Evolutionary conservation across 2,888 invertebrate species (phyloP).

Genomic region (Germaria angustata): DNA sequence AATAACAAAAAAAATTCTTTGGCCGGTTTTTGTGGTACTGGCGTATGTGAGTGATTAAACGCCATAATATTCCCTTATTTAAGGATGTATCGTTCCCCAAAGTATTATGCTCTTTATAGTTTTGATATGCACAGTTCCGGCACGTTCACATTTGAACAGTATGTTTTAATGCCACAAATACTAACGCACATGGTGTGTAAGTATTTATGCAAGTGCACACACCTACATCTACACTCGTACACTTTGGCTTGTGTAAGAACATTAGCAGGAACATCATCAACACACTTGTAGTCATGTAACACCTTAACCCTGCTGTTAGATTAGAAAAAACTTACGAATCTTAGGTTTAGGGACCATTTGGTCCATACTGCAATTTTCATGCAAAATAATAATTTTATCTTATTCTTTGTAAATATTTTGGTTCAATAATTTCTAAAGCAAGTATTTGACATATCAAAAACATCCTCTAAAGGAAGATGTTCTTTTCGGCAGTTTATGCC

Average conservation of each 20-base stretch:
- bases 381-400: too few species aligned
- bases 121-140: constrained; percentile 59
- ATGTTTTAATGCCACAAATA: constrained; percentile 16
- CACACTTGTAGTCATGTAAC: constrained; percentile 41
- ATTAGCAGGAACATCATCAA: constrained; percentile 38
- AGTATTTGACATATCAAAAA: too few species aligned
- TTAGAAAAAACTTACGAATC: too few species aligned
- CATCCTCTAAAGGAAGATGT: too few species aligned
- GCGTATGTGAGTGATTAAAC: neutral
- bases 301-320: too few species aligned
- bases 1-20: constrained; percentile 37
- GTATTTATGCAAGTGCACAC: neutral
- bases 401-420: too few species aligned
- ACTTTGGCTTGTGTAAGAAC: constrained; percentile 3
- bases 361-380: too few species aligned
- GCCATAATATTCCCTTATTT: constrained; percentile 38
- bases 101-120: constrained; percentile 50
- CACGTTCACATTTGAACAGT: constrained; percentile 47
- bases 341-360: too few species aligned
- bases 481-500: too few species aligned
- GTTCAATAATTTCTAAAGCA: too few species aligned
- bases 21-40: constrained; percentile 28
- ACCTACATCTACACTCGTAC: too few species aligned
- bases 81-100: constrained; percentile 57
- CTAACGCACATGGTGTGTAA: neutral